Conservation (phyloP, 1,140 invertebrate genomes). For the Camponotus floridanus region DNA sequence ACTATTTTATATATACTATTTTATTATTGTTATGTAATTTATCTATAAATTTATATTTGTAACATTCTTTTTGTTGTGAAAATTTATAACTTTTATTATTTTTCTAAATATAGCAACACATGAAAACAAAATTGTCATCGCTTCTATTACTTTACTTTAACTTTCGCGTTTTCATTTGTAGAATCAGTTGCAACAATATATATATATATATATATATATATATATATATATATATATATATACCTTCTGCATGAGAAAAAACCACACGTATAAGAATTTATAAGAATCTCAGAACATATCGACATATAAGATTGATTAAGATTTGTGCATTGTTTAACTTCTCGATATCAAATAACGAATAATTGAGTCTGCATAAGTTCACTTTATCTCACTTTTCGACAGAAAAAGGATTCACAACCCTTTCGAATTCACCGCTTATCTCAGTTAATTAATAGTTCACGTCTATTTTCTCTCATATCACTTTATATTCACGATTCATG, state of each 20-base stretch:
- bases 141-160: not conserved
- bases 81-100: not conserved
- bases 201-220: no score
- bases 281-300: not conserved
- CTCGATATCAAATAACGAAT: not conserved
- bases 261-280: not conserved
- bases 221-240: not conserved
- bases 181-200: not conserved
- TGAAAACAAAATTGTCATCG: not conserved
- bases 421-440: not conserved
- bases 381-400: conserved; percentile 36
- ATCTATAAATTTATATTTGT: not conserved
- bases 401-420: not conserved
- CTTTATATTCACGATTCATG: conserved; percentile 38
- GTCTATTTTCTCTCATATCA: conserved; percentile 27
- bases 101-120: not conserved
- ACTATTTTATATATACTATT: no score
- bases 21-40: conserved; percentile 1
- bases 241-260: not conserved
- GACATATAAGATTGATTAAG: not conserved
- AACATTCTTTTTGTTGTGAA: not conserved
- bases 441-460: no score
- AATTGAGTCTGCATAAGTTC: conserved; percentile 25
- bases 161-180: not conserved
- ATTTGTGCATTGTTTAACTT: not conserved